phyloP scores from a whole-genome alignment of 2,888 invertebrate species.

The Drosophila anceps region DNA sequence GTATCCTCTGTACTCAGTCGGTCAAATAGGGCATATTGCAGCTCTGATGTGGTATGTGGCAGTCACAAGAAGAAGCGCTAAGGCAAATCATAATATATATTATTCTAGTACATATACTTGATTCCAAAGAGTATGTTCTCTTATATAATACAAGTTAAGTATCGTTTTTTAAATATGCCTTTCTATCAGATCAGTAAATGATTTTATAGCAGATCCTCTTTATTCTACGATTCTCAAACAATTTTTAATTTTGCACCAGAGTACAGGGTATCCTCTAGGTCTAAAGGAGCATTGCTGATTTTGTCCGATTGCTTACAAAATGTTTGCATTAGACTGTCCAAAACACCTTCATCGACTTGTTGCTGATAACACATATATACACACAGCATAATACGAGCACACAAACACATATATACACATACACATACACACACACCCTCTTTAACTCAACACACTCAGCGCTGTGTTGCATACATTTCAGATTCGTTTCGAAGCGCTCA shows the following conservation, averaged over 20 bases:
- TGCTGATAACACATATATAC: constrained; percentile 57
- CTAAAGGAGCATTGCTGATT: neutral
- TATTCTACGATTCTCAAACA: no score
- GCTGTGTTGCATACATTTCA: constrained; percentile 13
- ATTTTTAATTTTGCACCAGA: no score
- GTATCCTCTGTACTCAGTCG: neutral
- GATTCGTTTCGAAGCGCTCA: constrained; percentile 16
- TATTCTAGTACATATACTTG: no score
- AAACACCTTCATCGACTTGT: constrained; percentile 56
- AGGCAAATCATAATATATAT: no score
- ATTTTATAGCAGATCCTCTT: no score
- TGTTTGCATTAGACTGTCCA: neutral
- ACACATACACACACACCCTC: neutral
- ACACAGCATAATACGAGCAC: neutral
- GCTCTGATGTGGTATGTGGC: no score
- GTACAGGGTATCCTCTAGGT: neutral
- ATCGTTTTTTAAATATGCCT: no score
- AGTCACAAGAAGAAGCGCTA: no score
- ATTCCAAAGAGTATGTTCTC: no score
- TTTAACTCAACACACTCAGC: neutral
- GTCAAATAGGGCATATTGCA: neutral
- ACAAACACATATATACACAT: neutral
- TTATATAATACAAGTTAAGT: neutral
- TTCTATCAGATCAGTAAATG: no score
- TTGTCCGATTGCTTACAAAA: constrained; percentile 1